Evolutionary conservation across 2,113 vertebrate genomes (phyloP), one percentile per base, ranked within the genome.

Genomic region (Fregetta grallaria): DNA sequence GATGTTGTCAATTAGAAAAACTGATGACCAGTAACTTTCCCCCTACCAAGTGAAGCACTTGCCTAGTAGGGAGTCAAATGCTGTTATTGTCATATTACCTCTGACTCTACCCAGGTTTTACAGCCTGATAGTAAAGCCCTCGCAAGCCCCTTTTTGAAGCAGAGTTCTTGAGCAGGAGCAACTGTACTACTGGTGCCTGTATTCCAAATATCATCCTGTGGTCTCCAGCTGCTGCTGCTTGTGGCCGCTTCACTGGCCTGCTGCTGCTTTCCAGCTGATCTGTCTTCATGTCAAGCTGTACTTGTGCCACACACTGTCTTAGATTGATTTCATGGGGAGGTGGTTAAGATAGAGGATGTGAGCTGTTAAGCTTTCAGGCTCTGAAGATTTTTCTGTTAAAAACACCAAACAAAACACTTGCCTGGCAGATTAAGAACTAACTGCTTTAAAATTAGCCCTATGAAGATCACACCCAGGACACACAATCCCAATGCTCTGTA

Each of bases 271-370:
- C 30, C 56, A 15, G 44, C 12, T 58, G 36, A 32, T 42, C 22
- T 38, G 40, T 13, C 10, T 3, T 9, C 59, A 3, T 1, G 4
- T 12, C 11, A 4, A 62, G 19, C 18, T 5, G 4, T 6, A 0
- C 1, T 0, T 5, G 30, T 44, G 21, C 45, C 58, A 23, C 36
- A 29, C 19, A 0, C 21, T 10, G 1, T 8, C 18, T 34, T 20
- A 32, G 23, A 29, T 0, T 3, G 13, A 12, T 36, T 58, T 67
- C 45, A 84, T 3, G 9, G 14, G 13, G 3, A 2, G 6, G 7
- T 21, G 9, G 44, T 26, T 65, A 66, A 56, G 52, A 73, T 10
- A 44, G 38, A 77, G 13, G 25, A 36, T 66, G 34, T 11, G 20
- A 53, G 5, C 44, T 62, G 20, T 34, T 40, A 42, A 66, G 42